Base-by-base conservation (phyloP, 2,113 vertebrate species). In the Crotalus tigris region DNA sequence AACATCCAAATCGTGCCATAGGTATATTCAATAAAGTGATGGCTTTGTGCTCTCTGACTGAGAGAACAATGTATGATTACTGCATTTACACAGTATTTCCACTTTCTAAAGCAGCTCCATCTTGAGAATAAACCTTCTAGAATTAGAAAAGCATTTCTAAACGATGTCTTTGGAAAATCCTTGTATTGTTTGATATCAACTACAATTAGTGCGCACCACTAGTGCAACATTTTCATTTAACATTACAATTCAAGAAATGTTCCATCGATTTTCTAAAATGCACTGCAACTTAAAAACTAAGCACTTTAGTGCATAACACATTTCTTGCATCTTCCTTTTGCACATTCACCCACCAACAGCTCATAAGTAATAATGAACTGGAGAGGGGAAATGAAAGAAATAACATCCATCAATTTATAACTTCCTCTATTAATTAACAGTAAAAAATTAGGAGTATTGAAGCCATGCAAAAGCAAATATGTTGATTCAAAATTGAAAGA, bases 391-490 rank as follows among this genome's bases (percentile, higher is more conserved):
- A 94, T 95, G 92, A 81, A 55, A 3, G 2, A 94, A 96, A 91
- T 94, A 91, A 75, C 93, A 49, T 95, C 87, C 88, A 64, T 91
- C 93, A 94, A 93, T 95, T 94, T 93, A 95, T 91, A 94, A 94
- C 96, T 96, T 95, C 90, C 86, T 91, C 93, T 93, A 94, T 95
- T 96, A 95, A 96, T 94, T 95, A 94, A 23, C 86, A 90, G 85
- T 69, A 92, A 94, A 94, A 85, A 96, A 93, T 93, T 59, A 92
- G 85, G 88, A 85, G 51, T 21, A 94, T 33, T 91, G 44, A 90
- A 39, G 58, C 92, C 88, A 92, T 46, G 4, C 86, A 90, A 11
- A 33, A 61, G 3, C 0, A 0, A 12, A 0, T 1, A 1, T 1
- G 69, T 90, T 94, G 64, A 17, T 69, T 90, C 0, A 0, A 53